Evolutionary conservation across 2,113 vertebrate species (phyloP), one percentile per base, ranked within the genome.

Genomic region (Periophthalmodon schlosseri): DNA sequence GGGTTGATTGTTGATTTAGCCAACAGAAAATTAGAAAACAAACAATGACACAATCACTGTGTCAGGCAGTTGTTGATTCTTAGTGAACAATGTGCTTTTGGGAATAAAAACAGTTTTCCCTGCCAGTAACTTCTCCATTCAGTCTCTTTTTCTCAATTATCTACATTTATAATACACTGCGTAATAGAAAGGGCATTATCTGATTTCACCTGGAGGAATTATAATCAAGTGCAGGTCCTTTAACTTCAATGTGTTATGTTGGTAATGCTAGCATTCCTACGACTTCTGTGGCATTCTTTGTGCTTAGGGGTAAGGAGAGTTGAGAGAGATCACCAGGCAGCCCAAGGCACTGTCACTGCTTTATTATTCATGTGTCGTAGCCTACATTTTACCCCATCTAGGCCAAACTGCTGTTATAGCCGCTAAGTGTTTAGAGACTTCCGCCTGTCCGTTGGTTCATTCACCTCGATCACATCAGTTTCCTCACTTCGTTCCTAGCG

Each of bases 291-390:
- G 80, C 74, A 78, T 77, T 52, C 18, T 46, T 47, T 78, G 65
- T 78, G 81, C 66, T 56, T 61, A 18, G 67, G 57, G 75, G 44
- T 75, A 86, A 79, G 76, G 73, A 73, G 83, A 87, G 70, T 75
- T 34, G 77, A 81, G 80, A 86, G 87, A 84, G 86, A 90, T 89
- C 89, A 79, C 64, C 77, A 80, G 76, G 63, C 86, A 88, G 83
- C 85, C 57, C 85, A 86, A 81, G 82, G 72, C 84, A 84, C 82
- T 69, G 82, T 86, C 70, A 82, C 78, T 77, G 64, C 66, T 92
- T 83, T 75, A 91, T 93, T 91, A 94, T 94, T 93, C 76, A 93
- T 92, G 86, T 74, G 81, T 44, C 80, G 81, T 81, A 79, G 75
- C 81, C 83, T 83, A 83, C 86, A 80, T 86, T 76, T 77, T 50